A percentile compares a stretch with the other conserved stretches of the same genome.
Conservation (phyloP, 2,797 vertebrate genomes). For the Gobio occitaniae region DNA sequence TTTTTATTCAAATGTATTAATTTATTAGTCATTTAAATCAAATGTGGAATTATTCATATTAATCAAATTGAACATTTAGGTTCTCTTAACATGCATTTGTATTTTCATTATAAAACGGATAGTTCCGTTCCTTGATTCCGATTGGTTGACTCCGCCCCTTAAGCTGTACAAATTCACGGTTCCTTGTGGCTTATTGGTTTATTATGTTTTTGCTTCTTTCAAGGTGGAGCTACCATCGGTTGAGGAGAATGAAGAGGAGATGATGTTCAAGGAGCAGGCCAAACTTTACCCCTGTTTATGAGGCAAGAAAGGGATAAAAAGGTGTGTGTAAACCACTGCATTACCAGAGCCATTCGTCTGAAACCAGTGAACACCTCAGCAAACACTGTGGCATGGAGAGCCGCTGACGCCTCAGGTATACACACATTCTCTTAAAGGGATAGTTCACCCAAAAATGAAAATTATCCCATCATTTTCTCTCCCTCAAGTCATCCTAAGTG, state of each 20-base stretch:
- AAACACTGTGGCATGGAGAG: slow-evolving; percentile 91
- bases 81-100: not conserved
- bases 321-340: slow-evolving; percentile 95
- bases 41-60: no score
- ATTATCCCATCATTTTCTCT: no score
- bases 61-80: no score
- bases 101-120: not conserved
- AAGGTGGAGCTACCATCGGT: slow-evolving; percentile 92
- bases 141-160: not conserved
- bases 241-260: slow-evolving; percentile 91
- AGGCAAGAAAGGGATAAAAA: slow-evolving; percentile 92
- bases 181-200: not conserved
- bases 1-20: no score
- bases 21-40: no score
- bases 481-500: no score
- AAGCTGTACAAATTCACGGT: no score
- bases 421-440: not conserved
- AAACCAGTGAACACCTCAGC: slow-evolving; percentile 87
- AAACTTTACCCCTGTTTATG: slow-evolving; percentile 94
- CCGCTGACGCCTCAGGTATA: slow-evolving; percentile 92
- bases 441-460: no score
- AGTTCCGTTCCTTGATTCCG: not conserved
- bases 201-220: not conserved
- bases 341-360: slow-evolving; percentile 87
- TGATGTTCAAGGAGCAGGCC: slow-evolving; percentile 93